Base-by-base conservation (phyloP, 2,888 invertebrate genomes). In the Cheilosia variabilis region DNA sequence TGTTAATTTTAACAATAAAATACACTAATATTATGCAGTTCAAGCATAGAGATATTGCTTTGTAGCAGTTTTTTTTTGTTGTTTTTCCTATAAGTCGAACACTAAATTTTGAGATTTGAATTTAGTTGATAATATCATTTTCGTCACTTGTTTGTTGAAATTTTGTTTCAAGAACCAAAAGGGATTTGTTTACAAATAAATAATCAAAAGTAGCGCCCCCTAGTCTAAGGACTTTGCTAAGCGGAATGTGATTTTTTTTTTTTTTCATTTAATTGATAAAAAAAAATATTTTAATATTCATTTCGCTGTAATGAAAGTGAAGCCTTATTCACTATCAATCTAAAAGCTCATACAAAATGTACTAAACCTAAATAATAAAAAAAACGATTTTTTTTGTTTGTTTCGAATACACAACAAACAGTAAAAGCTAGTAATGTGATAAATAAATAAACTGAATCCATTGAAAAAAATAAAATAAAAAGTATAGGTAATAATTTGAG, bases 401-500 rank as follows among this genome's bases (percentile, higher is more conserved):
- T 53, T 60, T 53, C 45, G 57, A 65, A 65, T 71, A 68, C 71
- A 43, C 43, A 68, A 68, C 34, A 77, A 62, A 72, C 58, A 60
- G 17, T 27, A 58, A 43, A 31, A 43, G 9, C 7, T 24, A 66
- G 45, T 41, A 57, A 65, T 62, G 58, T 55, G 63, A 83, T 83
- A 73, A 78, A 84, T 73, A 75, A 53, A 22, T 43, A 10, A 79
- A 53, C 37, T 58, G 52, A 83, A 55, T 79, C 57, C 68, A 79
- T 57, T 63, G 58, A 55, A 52, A 68, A 41, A 43, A 66, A 27
- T 19, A 31, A 13, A 37, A 34, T 10, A 34, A 10, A 34, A 10
- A 10, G 10, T 37, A 37, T 37, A 37, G 37, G 4, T 10, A 10
- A 10, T 55, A 53, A 6, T 62, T 27, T 50, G 47, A 34, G 66